These are phyloP conservation scores for Peromyscus eremicus DNA, from an alignment of 2,797 vertebrate species.

Conservation along the genomic window DNA sequence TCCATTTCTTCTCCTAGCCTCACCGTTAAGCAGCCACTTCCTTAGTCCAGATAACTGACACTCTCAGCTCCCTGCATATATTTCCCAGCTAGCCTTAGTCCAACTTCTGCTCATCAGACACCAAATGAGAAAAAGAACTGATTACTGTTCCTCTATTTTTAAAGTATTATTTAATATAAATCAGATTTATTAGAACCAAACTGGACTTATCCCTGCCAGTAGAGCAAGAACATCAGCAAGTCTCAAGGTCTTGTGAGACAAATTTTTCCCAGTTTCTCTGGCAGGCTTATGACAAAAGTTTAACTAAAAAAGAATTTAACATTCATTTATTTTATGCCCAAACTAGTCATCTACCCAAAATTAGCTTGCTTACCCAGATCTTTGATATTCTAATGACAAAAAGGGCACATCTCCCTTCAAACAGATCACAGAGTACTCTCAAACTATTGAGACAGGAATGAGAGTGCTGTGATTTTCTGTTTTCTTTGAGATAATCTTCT, in stretches of 20 bases:
- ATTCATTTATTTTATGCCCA: not conserved
- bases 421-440: not conserved
- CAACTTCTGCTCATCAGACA: not conserved
- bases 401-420: not conserved
- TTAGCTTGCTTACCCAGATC: not conserved
- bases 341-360: not conserved
- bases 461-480: not conserved
- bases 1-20: not conserved
- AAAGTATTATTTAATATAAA: no score
- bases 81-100: not conserved
- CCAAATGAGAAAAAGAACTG: not conserved
- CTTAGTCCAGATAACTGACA: not conserved
- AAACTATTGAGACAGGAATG: not conserved
- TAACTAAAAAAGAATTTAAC: not conserved
- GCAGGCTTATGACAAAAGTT: fast-evolving
- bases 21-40: not conserved
- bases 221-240: not conserved
- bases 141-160: not conserved
- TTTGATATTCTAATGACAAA: not conserved
- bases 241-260: not conserved
- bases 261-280: not conserved
- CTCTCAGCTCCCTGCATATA: not conserved
- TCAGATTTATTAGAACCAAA: not conserved
- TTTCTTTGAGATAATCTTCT: not conserved
- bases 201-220: not conserved